Evolutionary conservation across 2,797 vertebrate genomes (phyloP).

Genomic region (Esox lucius): DNA sequence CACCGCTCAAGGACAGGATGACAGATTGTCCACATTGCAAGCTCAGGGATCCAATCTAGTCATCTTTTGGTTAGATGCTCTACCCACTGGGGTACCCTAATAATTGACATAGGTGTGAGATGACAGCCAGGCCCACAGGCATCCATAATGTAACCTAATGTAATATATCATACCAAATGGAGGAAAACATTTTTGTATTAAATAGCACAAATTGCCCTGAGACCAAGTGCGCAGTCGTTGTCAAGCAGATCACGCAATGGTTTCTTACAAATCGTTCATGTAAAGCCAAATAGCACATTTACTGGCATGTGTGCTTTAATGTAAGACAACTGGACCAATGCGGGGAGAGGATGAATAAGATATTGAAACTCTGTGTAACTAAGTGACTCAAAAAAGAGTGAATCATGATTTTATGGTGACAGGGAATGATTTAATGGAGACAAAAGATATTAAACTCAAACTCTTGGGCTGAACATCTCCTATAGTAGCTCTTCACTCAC

Average conservation of each 20-base stretch:
- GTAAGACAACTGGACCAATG: neutral
- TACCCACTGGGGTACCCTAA: too few relatives aligned
- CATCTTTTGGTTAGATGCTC: too few relatives aligned
- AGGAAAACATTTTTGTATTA: neutral
- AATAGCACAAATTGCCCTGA: neutral
- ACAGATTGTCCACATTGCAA: too few relatives aligned
- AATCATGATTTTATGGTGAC: neutral
- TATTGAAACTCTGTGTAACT: neutral
- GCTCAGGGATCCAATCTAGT: too few relatives aligned
- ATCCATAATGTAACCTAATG: neutral
- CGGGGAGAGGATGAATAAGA: neutral
- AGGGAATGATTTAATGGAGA: conserved; percentile 1
- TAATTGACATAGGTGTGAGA: too few relatives aligned
- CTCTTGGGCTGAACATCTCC: neutral
- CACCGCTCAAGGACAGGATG: too few relatives aligned
- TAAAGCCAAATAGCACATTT: neutral
- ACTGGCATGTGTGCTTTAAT: neutral
- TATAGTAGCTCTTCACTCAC: neutral
- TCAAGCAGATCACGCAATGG: neutral
- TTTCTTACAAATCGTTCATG: neutral
- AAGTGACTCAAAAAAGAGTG: neutral
- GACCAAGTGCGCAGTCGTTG: neutral
- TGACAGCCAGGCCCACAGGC: neutral
- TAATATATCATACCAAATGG: neutral
- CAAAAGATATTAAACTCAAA: neutral